Evolutionary conservation across 64 coral and sea anemone species (phyloP).

Genomic region (Hydrozoanthus tunicans): DNA sequence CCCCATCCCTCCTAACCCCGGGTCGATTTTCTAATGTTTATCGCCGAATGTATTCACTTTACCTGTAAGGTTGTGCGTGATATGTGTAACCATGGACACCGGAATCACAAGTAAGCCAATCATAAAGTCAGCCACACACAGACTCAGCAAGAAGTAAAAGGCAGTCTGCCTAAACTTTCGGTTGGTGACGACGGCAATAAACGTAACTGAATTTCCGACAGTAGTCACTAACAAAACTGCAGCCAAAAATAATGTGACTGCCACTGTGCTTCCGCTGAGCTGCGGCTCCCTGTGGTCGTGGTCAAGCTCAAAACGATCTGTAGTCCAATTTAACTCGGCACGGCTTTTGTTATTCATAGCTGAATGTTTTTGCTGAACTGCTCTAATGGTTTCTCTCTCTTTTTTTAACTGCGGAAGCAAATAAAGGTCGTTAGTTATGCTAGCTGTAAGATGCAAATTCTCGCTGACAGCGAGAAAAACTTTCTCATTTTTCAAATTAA

Average conservation of each 20-base stretch:
- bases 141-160: conserved; percentile 11
- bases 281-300: no score
- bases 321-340: no score
- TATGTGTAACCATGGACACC: conserved; percentile 1
- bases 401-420: no score
- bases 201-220: conserved; percentile 17
- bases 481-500: no score
- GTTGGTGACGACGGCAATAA: neutral
- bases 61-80: conserved; percentile 25
- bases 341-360: no score
- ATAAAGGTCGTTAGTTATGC: no score
- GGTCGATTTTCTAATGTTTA: neutral
- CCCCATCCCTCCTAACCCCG: no score
- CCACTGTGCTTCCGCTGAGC: neutral
- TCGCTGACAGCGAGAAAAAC: no score
- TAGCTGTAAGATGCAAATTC: no score
- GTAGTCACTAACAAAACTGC: neutral
- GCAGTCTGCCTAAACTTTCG: neutral
- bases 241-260: neutral
- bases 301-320: no score
- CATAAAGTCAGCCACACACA: conserved; percentile 28
- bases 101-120: conserved; percentile 15
- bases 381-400: no score
- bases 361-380: no score
- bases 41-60: neutral